phyloP scores from a whole-genome alignment of 2,113 vertebrate species.

The Apistogramma diplotaenia region DNA sequence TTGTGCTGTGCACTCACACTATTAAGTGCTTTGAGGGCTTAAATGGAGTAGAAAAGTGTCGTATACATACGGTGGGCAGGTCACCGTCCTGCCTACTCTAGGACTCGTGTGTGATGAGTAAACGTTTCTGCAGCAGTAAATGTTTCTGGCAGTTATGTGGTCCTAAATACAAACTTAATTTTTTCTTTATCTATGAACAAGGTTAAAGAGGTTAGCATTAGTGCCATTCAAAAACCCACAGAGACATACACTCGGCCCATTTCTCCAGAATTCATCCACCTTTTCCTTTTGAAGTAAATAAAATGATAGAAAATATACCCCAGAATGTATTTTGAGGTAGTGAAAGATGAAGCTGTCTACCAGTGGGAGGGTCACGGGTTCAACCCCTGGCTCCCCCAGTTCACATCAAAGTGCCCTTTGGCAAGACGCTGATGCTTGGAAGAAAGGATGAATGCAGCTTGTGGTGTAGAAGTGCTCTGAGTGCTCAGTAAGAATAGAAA shows the following conservation, averaged over 20 bases:
- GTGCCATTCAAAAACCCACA: background rate
- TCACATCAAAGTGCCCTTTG: background rate
- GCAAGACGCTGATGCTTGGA: background rate
- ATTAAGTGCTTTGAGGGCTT: background rate
- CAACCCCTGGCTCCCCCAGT: background rate
- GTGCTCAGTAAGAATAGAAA: background rate
- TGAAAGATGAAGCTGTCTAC: background rate
- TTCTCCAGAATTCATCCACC: background rate
- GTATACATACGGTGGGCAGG: background rate
- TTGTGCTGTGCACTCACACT: background rate
- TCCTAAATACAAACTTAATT: background rate
- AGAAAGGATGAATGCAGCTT: background rate
- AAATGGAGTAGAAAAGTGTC: background rate
- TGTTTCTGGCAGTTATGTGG: no score
- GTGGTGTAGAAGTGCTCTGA: background rate
- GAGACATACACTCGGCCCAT: background rate
- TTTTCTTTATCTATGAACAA: background rate
- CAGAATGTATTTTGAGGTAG: accelerated
- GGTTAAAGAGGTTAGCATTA: background rate
- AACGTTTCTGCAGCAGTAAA: no score
- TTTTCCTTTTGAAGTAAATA: background rate
- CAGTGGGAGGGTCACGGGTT: background rate
- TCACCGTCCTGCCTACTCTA: background rate
- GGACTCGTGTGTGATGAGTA: background rate
- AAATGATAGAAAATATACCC: background rate